Evolutionary conservation across 2,888 invertebrate genomes (phyloP), one percentile per base, ranked within the genome.

Genomic region (Chironomus riparius): DNA sequence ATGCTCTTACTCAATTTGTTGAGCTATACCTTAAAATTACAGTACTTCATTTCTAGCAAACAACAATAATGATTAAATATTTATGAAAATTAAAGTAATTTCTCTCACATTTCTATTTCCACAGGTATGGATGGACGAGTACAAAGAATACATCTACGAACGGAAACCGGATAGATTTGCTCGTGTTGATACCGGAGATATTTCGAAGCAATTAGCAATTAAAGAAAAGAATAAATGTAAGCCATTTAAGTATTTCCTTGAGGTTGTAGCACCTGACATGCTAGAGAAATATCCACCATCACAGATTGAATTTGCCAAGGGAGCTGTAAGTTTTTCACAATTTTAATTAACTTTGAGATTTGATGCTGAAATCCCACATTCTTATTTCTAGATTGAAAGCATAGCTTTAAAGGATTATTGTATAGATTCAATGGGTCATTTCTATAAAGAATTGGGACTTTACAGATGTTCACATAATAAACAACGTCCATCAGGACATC

Each of bases 191-290:
- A 86, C 93, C 0, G 97, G 97, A 0, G 92, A 97, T 84, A 82
- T 98, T 71, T 86, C 88, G 0, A 86, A 88, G 77, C 97, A 97
- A 85, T 88, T 87, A 77, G 91, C 88, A 0, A 84, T 97, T n/a
- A 85, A 97, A 12, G 82, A 89, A 69, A 86, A 85, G 18, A 86
- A 97, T 1, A 84, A 92, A 4, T 98, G 98, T 85, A 96, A 95
- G 82, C 85, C 94, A 0, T 98, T 98, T 85, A 91, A 91, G 78
- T 98, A 98, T 97, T 98, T 94, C 81, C 95, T 98, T 87, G 90
- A 93, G 77, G 90, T 93, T 81, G 87, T 98, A 22, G 97, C 97
- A 0, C 97, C 95, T 82, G 98, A 98, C 82, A 86, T 96, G 77
- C 88, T 91, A 0, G 88, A 90, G 68, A 91, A 91, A 13, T 74